phyloP scores from a whole-genome alignment of 1,140 invertebrate genomes.

The Tetranychus urticae region DNA sequence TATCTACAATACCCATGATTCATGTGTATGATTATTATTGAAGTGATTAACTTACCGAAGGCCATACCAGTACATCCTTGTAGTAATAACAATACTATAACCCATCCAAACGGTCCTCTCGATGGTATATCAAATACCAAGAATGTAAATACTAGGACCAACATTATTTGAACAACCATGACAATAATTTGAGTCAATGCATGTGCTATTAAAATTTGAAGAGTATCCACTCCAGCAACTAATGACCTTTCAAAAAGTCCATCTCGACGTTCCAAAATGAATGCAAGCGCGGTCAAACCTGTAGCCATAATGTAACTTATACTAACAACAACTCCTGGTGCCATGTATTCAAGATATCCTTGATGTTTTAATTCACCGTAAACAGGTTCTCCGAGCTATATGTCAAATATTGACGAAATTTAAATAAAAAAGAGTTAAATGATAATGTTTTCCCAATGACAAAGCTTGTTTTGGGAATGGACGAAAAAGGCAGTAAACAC shows the following conservation, averaged over 20 bases:
- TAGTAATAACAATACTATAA: constrained; percentile 45
- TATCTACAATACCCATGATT: neutral
- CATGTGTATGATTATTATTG: neutral
- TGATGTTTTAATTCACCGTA: constrained; percentile 54
- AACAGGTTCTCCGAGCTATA: constrained; percentile 36
- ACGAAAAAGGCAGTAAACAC: constrained; percentile 27
- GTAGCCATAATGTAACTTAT: constrained; percentile 90
- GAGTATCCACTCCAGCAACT: constrained; percentile 48
- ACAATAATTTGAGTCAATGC: constrained; percentile 78
- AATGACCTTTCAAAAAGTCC: constrained; percentile 59
- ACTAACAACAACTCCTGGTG: constrained; percentile 71
- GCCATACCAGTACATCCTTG: constrained; percentile 76
- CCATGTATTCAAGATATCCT: constrained; percentile 82
- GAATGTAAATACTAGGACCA: constrained; percentile 62
- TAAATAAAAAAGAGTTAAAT: constrained; percentile 13
- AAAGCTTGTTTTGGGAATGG: neutral
- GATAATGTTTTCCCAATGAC: constrained; percentile 36
- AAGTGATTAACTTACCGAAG: constrained; percentile 27
- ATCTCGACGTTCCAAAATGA: constrained; percentile 75
- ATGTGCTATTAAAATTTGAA: constrained; percentile 72
- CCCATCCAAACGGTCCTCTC: constrained; percentile 45
- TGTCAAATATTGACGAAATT: constrained; percentile 29
- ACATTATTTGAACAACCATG: constrained; percentile 67
- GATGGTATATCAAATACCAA: constrained; percentile 53
- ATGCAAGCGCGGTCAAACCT: constrained; percentile 64